Conservation (phyloP, 2,888 invertebrate genomes). For the Drosophila atripex region DNA sequence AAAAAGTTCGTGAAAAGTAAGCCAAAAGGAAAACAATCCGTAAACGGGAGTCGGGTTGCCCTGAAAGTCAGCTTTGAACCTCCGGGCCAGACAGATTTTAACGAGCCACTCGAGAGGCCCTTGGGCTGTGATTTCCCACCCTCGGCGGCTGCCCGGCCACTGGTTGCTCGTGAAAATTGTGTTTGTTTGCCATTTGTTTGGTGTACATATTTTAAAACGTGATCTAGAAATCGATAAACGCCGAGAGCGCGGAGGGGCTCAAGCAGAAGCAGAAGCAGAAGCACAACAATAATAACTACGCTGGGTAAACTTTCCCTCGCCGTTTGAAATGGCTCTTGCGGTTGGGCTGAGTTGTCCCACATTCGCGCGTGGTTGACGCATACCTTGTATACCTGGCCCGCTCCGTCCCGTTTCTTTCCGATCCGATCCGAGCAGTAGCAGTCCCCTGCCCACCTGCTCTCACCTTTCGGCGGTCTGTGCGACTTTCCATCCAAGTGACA, state of each 20-base stretch:
- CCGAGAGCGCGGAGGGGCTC: slow-evolving; percentile 4
- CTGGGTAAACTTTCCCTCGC: slow-evolving; percentile 68
- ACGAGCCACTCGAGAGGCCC: slow-evolving; percentile 15
- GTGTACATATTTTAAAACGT: slow-evolving; percentile 53
- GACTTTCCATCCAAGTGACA: slow-evolving; percentile 67
- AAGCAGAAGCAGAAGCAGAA: slow-evolving; percentile 9
- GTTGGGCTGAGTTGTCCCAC: slow-evolving; percentile 58
- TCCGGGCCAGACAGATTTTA: slow-evolving; percentile 26
- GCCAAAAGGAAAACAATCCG: slow-evolving; percentile 28
- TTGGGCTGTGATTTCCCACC: slow-evolving; percentile 7
- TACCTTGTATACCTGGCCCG: slow-evolving; percentile 47
- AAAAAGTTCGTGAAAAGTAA: slow-evolving; percentile 12
- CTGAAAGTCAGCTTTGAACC: slow-evolving; percentile 3
- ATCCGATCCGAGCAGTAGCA: too few relatives aligned
- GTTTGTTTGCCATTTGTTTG: slow-evolving; percentile 47
- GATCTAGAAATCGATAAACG: slow-evolving; percentile 72
- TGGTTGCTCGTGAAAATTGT: slow-evolving; percentile 53
- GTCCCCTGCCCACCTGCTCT: slow-evolving; percentile 1
- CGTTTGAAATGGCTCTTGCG: slow-evolving; percentile 44
- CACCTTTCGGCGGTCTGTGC: slow-evolving; percentile 34
- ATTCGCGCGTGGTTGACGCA: slow-evolving; percentile 57
- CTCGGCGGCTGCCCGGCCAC: slow-evolving; percentile 21
- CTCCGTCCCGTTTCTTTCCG: slow-evolving; percentile 12
- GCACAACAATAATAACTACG: slow-evolving; percentile 31
- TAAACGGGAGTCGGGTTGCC: slow-evolving; percentile 5